Evolutionary conservation across 2,797 vertebrate genomes (phyloP), one percentile per base, ranked within the genome.

Genomic region (Rhinella marina): DNA sequence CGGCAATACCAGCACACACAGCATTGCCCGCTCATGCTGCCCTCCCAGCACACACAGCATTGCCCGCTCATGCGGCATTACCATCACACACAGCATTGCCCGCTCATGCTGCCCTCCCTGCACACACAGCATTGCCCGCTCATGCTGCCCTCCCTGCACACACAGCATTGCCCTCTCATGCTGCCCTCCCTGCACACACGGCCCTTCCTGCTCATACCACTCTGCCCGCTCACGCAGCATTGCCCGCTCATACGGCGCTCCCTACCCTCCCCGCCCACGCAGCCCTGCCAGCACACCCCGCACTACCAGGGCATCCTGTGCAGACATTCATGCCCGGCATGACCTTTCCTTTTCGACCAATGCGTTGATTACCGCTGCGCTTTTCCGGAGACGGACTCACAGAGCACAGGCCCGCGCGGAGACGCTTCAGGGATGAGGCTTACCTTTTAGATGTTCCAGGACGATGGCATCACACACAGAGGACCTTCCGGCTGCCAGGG

Each of bases 271-370:
- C 87, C 10, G 2, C 81, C 19, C 87, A 84, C 0, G 91, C 97
- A 0, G 90, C 97, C 0, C 93, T 95, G 0, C 87, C 94, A 0
- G 73, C 94, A 56, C 97, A 92, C 90, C 93, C 96, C 7, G 14
- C 84, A 23, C 27, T 89, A 27, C 84, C 84, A 17, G 88, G 72
- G 23, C 88, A 89, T 59, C 95, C 96, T 0, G 95, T 97, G 86
- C 96, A 97, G 80, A 96, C 97, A 4, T 97, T 98, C 90, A 91
- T 98, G 29, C 94, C 96, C 0, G 96, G 97, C 29, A 94, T 99
- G 95, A 91, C 94, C 0, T 99, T 99, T 88, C 97, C 97, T 0
- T 99, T 96, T 93, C 93, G 97, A 76, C 98, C 98, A 0, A 96
- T 96, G 89, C 98, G 96, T 94, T 99, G 92, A 93, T 78, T 0